These are phyloP conservation scores for Prionace glauca DNA, from an alignment of 2,797 vertebrate genomes.

Conservation along the genomic window DNA sequence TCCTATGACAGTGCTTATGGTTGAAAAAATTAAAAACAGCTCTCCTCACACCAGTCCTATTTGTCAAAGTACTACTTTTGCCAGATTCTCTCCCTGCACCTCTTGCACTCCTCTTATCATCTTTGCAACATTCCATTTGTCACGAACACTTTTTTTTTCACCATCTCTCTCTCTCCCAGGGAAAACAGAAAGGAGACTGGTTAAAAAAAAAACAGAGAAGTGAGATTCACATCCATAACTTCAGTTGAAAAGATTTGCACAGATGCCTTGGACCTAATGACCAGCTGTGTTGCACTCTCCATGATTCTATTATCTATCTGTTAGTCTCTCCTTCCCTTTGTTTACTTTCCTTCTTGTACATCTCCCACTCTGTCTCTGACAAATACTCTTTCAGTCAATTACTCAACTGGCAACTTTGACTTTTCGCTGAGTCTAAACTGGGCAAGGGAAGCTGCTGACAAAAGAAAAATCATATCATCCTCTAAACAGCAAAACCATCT, in stretches of 20 bases:
- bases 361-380: slow-evolving; percentile 24
- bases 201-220: not conserved
- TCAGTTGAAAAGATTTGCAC: not conserved
- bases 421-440: not conserved
- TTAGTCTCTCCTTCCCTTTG: not conserved
- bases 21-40: not conserved
- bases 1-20: not conserved
- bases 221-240: not conserved
- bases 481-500: not conserved
- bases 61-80: not conserved
- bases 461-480: not conserved
- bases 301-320: not conserved
- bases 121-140: not conserved
- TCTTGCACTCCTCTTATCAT: not conserved
- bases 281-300: not conserved
- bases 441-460: not conserved
- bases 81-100: not conserved
- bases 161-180: not conserved
- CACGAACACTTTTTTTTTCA: not conserved
- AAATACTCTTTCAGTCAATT: not conserved
- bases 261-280: not conserved
- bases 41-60: not conserved
- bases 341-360: not conserved
- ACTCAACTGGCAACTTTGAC: not conserved
- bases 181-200: not conserved